Evolutionary conservation across 2,797 vertebrate species (phyloP).

Genomic region (Darevskia mixta): DNA sequence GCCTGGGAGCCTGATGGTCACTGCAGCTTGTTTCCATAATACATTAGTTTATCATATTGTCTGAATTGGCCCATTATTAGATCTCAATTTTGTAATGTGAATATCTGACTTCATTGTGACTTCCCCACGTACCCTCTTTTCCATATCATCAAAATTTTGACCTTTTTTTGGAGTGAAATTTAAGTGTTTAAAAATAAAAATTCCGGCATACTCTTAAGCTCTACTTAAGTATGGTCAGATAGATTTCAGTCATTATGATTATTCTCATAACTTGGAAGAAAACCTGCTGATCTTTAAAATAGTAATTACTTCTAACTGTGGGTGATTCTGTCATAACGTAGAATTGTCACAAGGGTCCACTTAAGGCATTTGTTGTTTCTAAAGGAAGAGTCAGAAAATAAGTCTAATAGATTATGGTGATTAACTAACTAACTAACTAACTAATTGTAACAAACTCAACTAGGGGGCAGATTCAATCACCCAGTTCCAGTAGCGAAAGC

Average conservation of each 20-base stretch:
- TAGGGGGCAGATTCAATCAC: too few relatives aligned
- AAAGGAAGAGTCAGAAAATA: background rate
- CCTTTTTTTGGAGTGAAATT: background rate
- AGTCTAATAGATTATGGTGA: background rate
- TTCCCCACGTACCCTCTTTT: background rate
- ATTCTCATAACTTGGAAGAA: conserved; percentile 24
- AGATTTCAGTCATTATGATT: background rate
- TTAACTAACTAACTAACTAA: too few relatives aligned
- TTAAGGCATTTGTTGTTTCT: background rate
- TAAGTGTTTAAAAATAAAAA: background rate
- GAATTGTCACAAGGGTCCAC: background rate
- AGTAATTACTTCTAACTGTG: background rate
- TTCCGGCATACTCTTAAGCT: too few relatives aligned
- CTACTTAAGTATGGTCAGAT: too few relatives aligned
- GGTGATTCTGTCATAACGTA: background rate
- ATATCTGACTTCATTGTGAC: background rate
- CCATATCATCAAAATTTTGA: background rate
- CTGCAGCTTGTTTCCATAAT: background rate
- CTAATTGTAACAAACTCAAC: too few relatives aligned
- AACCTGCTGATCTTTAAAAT: conserved; percentile 13
- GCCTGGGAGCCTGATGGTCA: background rate
- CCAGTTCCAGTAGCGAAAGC: too few relatives aligned
- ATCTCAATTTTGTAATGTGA: background rate
- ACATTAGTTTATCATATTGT: background rate
- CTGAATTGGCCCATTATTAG: background rate